Evolutionary conservation across 2,113 vertebrate species (phyloP), one percentile per base, ranked within the genome.

Genomic region (Oreochromis tanganicae): DNA sequence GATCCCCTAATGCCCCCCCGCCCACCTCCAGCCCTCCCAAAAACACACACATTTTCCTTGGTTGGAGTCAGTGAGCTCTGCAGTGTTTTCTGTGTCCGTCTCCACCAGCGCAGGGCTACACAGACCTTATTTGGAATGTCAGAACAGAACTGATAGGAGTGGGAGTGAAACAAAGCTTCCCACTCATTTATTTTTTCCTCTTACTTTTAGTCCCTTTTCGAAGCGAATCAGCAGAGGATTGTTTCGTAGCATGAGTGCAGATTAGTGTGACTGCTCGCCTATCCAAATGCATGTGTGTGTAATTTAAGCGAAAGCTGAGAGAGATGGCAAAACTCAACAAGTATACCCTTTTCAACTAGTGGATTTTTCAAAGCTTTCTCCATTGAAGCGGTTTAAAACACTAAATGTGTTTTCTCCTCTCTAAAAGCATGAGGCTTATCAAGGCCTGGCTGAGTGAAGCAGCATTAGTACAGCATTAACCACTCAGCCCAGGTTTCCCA

Each of bases 71-170:
- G 85, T 52, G 80, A 93, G 87, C 93, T 90, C 92, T 88, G 92
- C 92, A 88, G 88, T 84, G 86, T 85, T 94, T 91, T 90, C 90
- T 91, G 91, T 88, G 91, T 89, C 85, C 87, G 79, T 89, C 90
- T 88, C 88, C 90, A 91, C 92, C 91, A 89, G 92, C 81, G 85
- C 89, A 82, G 84, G 83, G 88, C 95, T 85, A 29, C 93, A 78
- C 92, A 92, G 94, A 92, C 96, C 95, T 96, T 94, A 94, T 95
- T 96, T 94, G 96, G 95, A 96, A 95, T 95, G 95, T 96, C 95
- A 95, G 89, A 85, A 89, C 95, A 95, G 88, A 86, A 89, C 88
- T 94, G 95, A 94, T 95, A 94, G 89, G 94, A 95, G 93, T 91
- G 81, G 95, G 94, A 95, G 95, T 95, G 89, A 90, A 90, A 90